Conservation (phyloP, 2,888 invertebrate species). For the Hemistola chrysoprasaria region DNA sequence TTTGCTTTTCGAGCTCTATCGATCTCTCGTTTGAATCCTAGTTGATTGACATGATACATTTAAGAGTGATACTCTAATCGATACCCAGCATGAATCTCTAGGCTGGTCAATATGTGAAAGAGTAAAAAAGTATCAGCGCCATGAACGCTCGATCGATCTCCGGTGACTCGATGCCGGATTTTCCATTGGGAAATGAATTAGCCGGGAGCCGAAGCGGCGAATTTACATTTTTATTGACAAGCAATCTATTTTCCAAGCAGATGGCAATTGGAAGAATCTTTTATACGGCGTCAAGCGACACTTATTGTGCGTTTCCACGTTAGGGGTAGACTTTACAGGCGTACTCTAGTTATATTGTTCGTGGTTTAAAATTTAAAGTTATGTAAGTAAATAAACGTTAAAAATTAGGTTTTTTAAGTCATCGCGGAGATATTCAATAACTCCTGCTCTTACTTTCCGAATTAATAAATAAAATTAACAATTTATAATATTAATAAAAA, state of each 20-base stretch:
- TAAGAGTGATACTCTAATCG: neutral
- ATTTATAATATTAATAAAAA: no score
- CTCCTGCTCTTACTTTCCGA: no score
- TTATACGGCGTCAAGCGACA: constrained; percentile 32
- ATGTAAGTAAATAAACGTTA: no score
- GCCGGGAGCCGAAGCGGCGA: constrained; percentile 73
- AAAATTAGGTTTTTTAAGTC: no score
- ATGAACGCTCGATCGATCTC: constrained; percentile 79
- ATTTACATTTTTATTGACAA: constrained; percentile 83
- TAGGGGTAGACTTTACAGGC: no score
- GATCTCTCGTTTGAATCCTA: no score
- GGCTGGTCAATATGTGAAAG: constrained; percentile 71
- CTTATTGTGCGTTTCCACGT: neutral
- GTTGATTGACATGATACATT: no score
- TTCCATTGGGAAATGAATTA: constrained; percentile 81
- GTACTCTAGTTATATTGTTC: no score
- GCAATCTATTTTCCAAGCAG: constrained; percentile 76
- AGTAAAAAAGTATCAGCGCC: constrained; percentile 60
- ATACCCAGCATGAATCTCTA: constrained; percentile 1
- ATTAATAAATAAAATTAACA: no score
- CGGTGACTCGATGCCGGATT: constrained; percentile 75
- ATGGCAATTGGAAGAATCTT: constrained; percentile 65
- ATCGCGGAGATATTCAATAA: no score
- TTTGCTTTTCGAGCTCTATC: no score
- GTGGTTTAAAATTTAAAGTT: no score